Evolutionary conservation across 1,140 invertebrate genomes (phyloP), one percentile per base, ranked within the genome.

Genomic region (Apis cerana): DNA sequence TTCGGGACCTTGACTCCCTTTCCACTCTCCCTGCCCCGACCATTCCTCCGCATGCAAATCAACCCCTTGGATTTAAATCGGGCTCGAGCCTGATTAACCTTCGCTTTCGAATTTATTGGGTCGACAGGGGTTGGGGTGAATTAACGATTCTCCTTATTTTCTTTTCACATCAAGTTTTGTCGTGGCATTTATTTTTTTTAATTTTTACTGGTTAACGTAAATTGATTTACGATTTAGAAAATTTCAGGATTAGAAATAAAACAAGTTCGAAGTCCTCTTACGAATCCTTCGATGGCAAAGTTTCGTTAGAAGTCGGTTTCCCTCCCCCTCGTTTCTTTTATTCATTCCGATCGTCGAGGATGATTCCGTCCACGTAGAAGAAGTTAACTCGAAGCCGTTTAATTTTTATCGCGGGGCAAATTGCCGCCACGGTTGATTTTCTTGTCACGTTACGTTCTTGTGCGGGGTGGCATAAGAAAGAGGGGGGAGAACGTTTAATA

Each of bases 361-460:
- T 54, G 9, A 54, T 71, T 21, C 74, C 8, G 9, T 10, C 11
- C 59, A 33, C 75, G 75, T 11, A n/a, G n/a, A 7, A 7, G 15
- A 58, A 62, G 65, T 68, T 43, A 70, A 21, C n/a, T 48, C 68
- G 68, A 69, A 21, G 56, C 12, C n/a, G 33, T 74, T 75, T 75
- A 81, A 75, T 75, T 81, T 75, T 75, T 43, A 56, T 75, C 52
- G 33, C 61, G 27, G 17, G 17, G 52, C 27, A 67, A 75, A 67
- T 58, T 72, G 78, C 43, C 12, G 50, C 11, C 15, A 21, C 15
- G n/a, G n/a, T 67, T 64, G 79, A 62, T 58, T 75, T 59, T 75
- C 72, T 50, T 3, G 62, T 81, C 71, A 81, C 70, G 78, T 80
- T 21, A 59, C 21, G 69, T 17, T 21, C 19, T 19, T 5, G 19